Evolutionary conservation across 2,888 invertebrate genomes (phyloP), one percentile per base, ranked within the genome.

Genomic region (Endotricha flammealis): DNA sequence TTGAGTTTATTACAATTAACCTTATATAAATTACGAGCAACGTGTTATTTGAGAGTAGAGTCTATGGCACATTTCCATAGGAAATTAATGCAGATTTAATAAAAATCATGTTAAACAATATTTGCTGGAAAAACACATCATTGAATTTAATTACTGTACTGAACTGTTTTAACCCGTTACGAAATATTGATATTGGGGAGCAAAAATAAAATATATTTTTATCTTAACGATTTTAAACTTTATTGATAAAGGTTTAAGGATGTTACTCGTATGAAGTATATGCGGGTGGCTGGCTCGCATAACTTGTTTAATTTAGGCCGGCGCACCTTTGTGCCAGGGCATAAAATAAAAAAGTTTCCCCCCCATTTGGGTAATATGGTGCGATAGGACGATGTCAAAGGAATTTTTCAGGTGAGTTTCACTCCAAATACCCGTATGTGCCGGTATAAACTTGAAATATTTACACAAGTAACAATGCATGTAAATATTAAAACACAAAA

Each of bases 261-360:
- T 56, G 48, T 46, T 37, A 53, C 56, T 62, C 24, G 40, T 35
- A 43, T 46, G 48, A 41, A 46, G 46, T 37, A 38, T 39, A 25
- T 31, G 27, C 41, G 41, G 38, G 50, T 46, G 49, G 41, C 52
- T 49, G 39, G 51, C 36, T 40, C 47, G 38, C 48, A 37, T 50
- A 60, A 62, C 62, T 64, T 68, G 65, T 73, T 72, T 74, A 71
- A 72, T 72, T 72, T 66, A 47, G 60, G 47, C 63, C 57, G 50
- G 57, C 56, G 58, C 61, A 69, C 73, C 74, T 73, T 70, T 75
- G 66, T 66, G 64, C 48, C 48, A 38, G 53, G 50, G 65, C 60
- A 64, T 64, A 61, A 66, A 68, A 67, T 64, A 61, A 64, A 64
- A 66, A 66, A 63, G 57, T 59, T 53, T 53, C 53, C 39, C 52